Evolutionary conservation across 1,140 invertebrate species (phyloP).

Genomic region (Vanessa atalanta): DNA sequence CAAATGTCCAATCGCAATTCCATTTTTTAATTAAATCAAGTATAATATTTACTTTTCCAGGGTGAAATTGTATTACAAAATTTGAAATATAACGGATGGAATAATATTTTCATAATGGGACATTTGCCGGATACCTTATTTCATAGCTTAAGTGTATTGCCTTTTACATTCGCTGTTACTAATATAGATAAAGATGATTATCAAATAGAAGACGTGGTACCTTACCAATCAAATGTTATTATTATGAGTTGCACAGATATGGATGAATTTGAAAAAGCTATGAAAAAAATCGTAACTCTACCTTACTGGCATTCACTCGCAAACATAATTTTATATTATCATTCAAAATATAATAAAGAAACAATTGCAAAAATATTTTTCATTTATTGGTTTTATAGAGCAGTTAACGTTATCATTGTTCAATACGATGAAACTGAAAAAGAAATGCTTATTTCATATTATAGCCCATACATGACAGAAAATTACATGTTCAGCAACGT

Average conservation of each 20-base stretch:
- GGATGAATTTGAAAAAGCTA: conserved; percentile 51
- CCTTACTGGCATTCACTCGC: conserved; percentile 66
- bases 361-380: conserved; percentile 60
- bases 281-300: conserved; percentile 46
- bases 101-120: conserved; percentile 54
- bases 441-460: conserved; percentile 48
- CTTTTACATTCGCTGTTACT: conserved; percentile 45
- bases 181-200: conserved; percentile 45
- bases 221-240: conserved; percentile 55
- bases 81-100: conserved; percentile 59
- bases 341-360: conserved; percentile 39
- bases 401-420: conserved; percentile 58
- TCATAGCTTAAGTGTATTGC: conserved; percentile 41
- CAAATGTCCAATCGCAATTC: too few relatives aligned
- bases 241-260: conserved; percentile 53
- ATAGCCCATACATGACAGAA: conserved; percentile 57
- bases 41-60: conserved; percentile 48
- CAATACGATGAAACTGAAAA: conserved; percentile 50
- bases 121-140: conserved; percentile 54
- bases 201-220: conserved; percentile 51
- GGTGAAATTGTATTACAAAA: conserved; percentile 49
- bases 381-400: conserved; percentile 62
- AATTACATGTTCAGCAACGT: conserved; percentile 49
- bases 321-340: conserved; percentile 60
- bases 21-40: too few relatives aligned